phyloP scores from a whole-genome alignment of 2,113 vertebrate genomes.

The Agapornis roseicollis region DNA sequence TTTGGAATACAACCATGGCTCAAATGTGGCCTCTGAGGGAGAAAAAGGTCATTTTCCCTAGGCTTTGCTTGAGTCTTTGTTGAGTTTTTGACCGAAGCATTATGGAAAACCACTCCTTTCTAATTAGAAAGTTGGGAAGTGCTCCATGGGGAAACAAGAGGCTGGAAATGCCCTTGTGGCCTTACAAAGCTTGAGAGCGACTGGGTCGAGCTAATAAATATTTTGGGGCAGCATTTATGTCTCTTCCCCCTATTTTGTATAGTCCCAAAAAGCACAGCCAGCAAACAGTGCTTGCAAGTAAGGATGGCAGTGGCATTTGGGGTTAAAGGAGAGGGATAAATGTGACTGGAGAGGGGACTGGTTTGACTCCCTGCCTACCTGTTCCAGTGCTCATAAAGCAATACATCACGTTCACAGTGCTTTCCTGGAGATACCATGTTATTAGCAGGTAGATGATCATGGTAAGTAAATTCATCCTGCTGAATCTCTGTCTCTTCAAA shows the following conservation, averaged over 20 bases:
- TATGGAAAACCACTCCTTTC: neutral
- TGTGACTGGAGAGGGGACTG: neutral
- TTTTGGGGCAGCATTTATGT: neutral
- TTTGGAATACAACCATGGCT: neutral
- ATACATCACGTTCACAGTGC: rapidly evolving
- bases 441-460: neutral
- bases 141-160: neutral
- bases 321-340: neutral
- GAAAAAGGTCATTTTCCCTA: neutral
- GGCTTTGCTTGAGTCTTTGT: neutral
- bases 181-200: neutral
- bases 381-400: neutral
- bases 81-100: neutral
- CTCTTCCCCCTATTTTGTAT: neutral
- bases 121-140: neutral
- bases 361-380: neutral
- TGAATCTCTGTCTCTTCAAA: neutral
- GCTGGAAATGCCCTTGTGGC: neutral
- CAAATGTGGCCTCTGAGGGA: neutral
- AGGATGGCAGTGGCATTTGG: neutral
- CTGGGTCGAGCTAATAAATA: neutral
- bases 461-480: neutral
- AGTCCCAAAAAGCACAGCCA: neutral
- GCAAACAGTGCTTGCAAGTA: neutral
- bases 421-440: neutral